Evolutionary conservation across 2,888 invertebrate genomes (phyloP).

Genomic region (Patella pellucida): DNA sequence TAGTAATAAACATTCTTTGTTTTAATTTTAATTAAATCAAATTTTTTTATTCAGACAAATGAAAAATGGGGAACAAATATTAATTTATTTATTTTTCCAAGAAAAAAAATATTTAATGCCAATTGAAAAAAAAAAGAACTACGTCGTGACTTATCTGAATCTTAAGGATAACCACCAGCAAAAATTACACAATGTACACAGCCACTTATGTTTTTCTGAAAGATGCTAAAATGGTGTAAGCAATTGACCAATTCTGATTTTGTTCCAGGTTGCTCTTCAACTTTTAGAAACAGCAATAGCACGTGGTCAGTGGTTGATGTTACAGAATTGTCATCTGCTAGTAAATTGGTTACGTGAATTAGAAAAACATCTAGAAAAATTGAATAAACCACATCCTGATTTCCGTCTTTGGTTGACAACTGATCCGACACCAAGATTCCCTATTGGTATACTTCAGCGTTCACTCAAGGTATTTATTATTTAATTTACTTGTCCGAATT

Average conservation of each 20-base stretch:
- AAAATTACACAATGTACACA: too few relatives aligned
- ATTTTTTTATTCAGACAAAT: too few relatives aligned
- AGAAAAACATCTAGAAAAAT: slow-evolving; percentile 86
- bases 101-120: too few relatives aligned
- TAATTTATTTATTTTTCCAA: too few relatives aligned
- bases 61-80: too few relatives aligned
- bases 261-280: slow-evolving; percentile 77
- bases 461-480: slow-evolving; percentile 78
- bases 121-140: too few relatives aligned
- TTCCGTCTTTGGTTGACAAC: slow-evolving; percentile 94
- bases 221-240: background rate
- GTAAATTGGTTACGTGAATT: slow-evolving; percentile 83
- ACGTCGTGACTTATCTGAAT: too few relatives aligned
- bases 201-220: too few relatives aligned
- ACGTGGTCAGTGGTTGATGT: slow-evolving; percentile 89
- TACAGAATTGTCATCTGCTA: slow-evolving; percentile 92
- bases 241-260: slow-evolving; percentile 13
- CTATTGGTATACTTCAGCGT: slow-evolving; percentile 88
- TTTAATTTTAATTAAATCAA: too few relatives aligned
- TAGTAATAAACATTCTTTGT: too few relatives aligned
- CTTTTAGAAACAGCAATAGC: slow-evolving; percentile 70
- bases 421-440: slow-evolving; percentile 88
- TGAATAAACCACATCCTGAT: slow-evolving; percentile 87
- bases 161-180: too few relatives aligned
- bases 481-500: background rate